These are phyloP conservation scores for Eupeodes latifasciatus DNA, from an alignment of 2,888 invertebrate species.

Conservation along the genomic window DNA sequence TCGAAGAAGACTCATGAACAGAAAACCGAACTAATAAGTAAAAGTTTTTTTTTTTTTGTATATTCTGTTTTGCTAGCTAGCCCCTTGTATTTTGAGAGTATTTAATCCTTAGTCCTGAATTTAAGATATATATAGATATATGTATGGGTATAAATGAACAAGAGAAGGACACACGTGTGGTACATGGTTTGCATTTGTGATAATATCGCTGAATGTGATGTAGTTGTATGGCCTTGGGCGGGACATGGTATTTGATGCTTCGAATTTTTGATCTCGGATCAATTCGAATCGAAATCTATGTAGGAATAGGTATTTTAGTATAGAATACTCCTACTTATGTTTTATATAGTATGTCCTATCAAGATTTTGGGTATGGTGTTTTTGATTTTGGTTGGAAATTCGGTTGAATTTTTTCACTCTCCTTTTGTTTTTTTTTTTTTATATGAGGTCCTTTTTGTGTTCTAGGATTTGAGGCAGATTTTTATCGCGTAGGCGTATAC, in stretches of 20 bases:
- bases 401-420: conserved; percentile 27
- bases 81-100: neutral
- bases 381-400: conserved; percentile 8
- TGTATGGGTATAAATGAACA: neutral
- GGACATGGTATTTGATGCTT: conserved; percentile 51
- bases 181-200: conserved; percentile 28
- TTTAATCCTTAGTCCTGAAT: conserved; percentile 1
- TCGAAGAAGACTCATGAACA: neutral
- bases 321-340: neutral
- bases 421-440: neutral
- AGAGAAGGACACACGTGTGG: conserved; percentile 41
- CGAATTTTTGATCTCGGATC: conserved; percentile 10
- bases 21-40: conserved; percentile 27
- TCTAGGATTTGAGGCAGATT: conserved; percentile 20
- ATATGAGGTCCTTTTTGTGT: neutral
- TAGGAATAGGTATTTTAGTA: neutral
- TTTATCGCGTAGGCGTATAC: conserved; percentile 24
- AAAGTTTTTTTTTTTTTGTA: neutral
- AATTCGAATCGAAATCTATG: neutral
- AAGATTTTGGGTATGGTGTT: conserved; percentile 32
- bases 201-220: conserved; percentile 62
- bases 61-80: neutral
- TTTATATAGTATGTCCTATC: neutral
- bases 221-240: conserved; percentile 58
- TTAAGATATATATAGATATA: neutral